Base-by-base conservation (phyloP, 2,888 invertebrate genomes). In the Muscina levida region DNA sequence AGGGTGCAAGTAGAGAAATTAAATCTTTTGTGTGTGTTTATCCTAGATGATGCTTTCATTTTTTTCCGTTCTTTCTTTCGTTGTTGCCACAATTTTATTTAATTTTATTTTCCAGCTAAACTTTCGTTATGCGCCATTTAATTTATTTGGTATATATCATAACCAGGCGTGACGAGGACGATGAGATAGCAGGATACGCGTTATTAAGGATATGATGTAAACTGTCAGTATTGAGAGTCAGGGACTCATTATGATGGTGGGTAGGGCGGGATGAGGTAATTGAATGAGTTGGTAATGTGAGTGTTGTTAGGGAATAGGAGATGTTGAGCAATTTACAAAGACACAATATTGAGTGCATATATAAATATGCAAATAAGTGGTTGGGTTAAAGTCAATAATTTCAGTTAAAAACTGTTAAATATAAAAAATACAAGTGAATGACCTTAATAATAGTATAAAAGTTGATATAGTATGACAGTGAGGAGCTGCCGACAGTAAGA, bases 1-100 rank as follows among this genome's bases (percentile, higher is more conserved):
- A 74, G 81, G 81, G 81, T 81, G 81, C 77, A 81, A 81, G 81
- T 81, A 57, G 74, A 77, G 71, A 81, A 81, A 77, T 81, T 77
- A 75, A 81, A 81, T 77, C 72, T 48, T 74, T 81, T 77, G 22
- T 72, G 70, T 75, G 59, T 68, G 17, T 56, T 46, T 56, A 42
- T 11, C 31, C 13, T 53, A 31, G 26, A 10, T 31, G 19, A 24
- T 22, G 51, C 24, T 59, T 42, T 57, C 17, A 6, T 46, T 59
- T 48, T 46, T 59, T 44, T 71, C 24, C 26, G 13, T 17, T n/a
- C n/a, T 70, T 19, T 44, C 15, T 26, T 26, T 48, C 24, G 17
- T 39, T 17, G 59, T 44, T 8, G 46, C 8, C 31, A 8, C 31
- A 31, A 37, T 37, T 59, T 62, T 19, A 62, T 39, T 62, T 62